Evolutionary conservation across 1,140 invertebrate genomes (phyloP).

Genomic region (Drosophila melanica): DNA sequence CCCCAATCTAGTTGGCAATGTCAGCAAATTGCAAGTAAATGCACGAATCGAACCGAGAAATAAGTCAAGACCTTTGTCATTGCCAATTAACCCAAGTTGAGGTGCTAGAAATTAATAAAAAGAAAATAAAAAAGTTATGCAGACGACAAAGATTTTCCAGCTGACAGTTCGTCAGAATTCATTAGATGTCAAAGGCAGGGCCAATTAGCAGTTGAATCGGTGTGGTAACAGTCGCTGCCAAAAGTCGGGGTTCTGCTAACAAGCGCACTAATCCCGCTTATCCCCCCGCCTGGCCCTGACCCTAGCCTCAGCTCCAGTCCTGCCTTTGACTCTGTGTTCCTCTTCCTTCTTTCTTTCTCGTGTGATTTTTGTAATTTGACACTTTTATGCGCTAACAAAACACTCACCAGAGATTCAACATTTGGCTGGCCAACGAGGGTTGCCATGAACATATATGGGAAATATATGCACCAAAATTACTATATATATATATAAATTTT

Average conservation of each 20-base stretch:
- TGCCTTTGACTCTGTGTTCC: conserved; percentile 6
- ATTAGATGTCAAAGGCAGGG: conserved; percentile 40
- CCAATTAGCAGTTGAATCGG: conserved; percentile 47
- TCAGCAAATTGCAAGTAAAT: conserved; percentile 30
- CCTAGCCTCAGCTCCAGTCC: background rate
- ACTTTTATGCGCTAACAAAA: conserved; percentile 65
- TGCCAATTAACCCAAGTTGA: conserved; percentile 67
- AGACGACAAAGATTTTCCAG: conserved; percentile 12
- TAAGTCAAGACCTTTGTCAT: conserved; percentile 73
- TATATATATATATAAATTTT: no score
- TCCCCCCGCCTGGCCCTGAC: conserved; percentile 21
- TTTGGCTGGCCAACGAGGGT: conserved; percentile 16
- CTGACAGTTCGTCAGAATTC: conserved; percentile 71
- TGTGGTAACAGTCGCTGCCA: conserved; percentile 9
- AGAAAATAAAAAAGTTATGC: conserved; percentile 45
- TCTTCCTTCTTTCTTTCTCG: conserved; percentile 8
- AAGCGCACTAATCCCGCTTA: conserved; percentile 72
- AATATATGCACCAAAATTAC: background rate
- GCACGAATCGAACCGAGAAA: conserved; percentile 6
- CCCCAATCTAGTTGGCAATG: background rate
- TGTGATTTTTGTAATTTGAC: conserved; percentile 77
- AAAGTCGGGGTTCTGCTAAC: conserved; percentile 42
- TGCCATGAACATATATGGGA: background rate
- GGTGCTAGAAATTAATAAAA: background rate
- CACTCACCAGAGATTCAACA: conserved; percentile 30